Percentiles rank a stretch among this genome's conserved stretches.
Conservation (phyloP, 2,888 invertebrate species). For the Stenotaenia linearis region DNA sequence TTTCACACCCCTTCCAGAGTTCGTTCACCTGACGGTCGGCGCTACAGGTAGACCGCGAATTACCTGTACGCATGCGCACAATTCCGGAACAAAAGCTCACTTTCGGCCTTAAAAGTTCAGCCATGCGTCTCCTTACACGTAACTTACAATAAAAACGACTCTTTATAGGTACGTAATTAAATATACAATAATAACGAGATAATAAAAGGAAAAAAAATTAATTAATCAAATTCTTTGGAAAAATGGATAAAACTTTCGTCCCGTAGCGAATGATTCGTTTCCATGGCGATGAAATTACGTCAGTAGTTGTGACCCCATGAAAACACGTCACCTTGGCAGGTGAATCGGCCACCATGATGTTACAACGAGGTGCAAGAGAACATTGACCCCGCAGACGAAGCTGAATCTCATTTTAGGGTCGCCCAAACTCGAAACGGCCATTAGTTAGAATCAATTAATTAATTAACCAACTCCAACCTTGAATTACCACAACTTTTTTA, state of each 20-base stretch:
- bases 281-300: neutral
- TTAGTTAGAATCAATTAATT: neutral
- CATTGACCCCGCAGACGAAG: neutral
- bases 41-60: neutral
- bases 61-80: neutral
- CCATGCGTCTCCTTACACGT: neutral
- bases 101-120: neutral
- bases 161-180: neutral
- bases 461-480: no score
- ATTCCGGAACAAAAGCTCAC: neutral
- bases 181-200: neutral
- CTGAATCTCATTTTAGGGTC: neutral
- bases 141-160: neutral
- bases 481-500: no score
- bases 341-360: neutral
- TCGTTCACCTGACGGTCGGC: neutral
- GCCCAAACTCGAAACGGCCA: neutral
- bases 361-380: neutral
- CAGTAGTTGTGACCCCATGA: neutral
- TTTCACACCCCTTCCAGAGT: neutral
- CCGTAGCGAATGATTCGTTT: neutral
- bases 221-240: neutral
- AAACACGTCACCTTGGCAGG: neutral
- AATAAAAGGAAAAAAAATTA: neutral
- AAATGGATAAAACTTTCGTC: neutral